Base-by-base conservation (phyloP, 2,113 vertebrate species). In the Eptesicus fuscus region DNA sequence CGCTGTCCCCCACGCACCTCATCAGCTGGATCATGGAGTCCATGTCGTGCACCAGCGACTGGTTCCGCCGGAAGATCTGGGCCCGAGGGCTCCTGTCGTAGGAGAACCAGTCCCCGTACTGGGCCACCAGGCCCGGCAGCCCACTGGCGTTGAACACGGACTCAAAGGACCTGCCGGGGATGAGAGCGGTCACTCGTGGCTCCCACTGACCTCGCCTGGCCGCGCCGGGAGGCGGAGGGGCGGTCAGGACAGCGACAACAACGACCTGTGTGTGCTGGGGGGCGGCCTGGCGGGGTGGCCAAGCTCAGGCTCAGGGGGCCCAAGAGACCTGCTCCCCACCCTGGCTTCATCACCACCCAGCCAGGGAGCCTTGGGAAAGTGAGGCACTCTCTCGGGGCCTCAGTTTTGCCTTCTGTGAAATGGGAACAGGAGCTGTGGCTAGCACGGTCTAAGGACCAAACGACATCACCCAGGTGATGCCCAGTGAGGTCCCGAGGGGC, bases 71-170 rank as follows among this genome's bases (percentile, higher is more conserved):
- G 98, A 99, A 99, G 93, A 99, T 99, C 97, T 98, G 99, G 85
- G 99, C 99, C 0, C 99, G 98, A 0, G 99, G 99, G 94, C 96
- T 99, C 96, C 98, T 97, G 63, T 99, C 98, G 0, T 99, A 98
- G 95, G 98, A 99, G 97, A 99, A 99, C 99, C 99, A 99, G 32
- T 99, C 98, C 0, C 99, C 99, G 0, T 98, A 99, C 82, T 98
- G 98, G 97, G 98, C 96, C 82, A 99, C 99, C 93, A 99, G 97
- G 44, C 98, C 98, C 30, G 93, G 98, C 91, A 98, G 97, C 79
- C 99, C 99, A 0, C 99, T 99, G 73, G 98, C 97, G 0, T 99
- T 99, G 97, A 99, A 99, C 96, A 99, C 98, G 5, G 98, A 94
- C 78, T 98, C 97, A 0, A 99, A 99, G 96, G 99, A 99, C 94